Percentiles rank a stretch among this genome's conserved stretches.
These are phyloP conservation scores for Danio rerio DNA, from an alignment of 2,113 vertebrate species.

Conservation along the genomic window GRCz12tu NC_133181.1:32083001-32083500, in stretches of 20 bases:
- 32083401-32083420: conserved; percentile 9
- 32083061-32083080: not conserved
- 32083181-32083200: conserved; percentile 19
- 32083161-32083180: conserved; percentile 33
- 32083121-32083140: conserved; percentile 7
- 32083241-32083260: not conserved
- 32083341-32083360: not conserved
- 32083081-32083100: conserved; percentile 1
- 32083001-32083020: no score
- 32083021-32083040: not conserved
- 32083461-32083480: not conserved
- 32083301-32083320: not conserved
- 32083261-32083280: not conserved
- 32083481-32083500: conserved; percentile 1
- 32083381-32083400: conserved; percentile 4
- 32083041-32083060: no score
- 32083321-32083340: not conserved
- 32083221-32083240: not conserved
- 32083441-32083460: not conserved
- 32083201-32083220: not conserved
- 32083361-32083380: not conserved
- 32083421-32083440: conserved; percentile 8
- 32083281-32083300: not conserved
- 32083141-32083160: conserved; percentile 23
- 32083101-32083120: not conserved